A percentile compares a stretch with the other conserved stretches of the same genome.
Conservation (phyloP, 2,797 vertebrate genomes). For the Coregonus ussuriensis region DNA sequence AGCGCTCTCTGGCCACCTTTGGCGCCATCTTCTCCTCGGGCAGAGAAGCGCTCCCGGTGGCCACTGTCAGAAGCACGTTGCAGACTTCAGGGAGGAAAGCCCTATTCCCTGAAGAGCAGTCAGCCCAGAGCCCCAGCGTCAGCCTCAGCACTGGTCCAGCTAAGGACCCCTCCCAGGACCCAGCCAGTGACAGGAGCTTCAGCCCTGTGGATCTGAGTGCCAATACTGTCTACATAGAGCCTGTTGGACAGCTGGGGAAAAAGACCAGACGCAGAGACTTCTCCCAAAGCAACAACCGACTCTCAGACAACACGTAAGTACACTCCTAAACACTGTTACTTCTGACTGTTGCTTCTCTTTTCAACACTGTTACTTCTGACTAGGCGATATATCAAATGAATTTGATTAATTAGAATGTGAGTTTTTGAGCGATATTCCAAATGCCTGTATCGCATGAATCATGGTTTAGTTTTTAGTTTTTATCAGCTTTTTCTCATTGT, state of each 20-base stretch:
- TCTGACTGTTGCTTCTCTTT: no score
- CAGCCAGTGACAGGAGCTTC: background rate
- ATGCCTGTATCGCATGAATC: no score
- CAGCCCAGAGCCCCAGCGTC: slow-evolving; percentile 12
- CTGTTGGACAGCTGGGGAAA: slow-evolving; percentile 11
- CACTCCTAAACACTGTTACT: background rate
- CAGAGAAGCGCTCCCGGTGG: background rate
- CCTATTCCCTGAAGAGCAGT: slow-evolving; percentile 37
- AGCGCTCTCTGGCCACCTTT: slow-evolving; percentile 49
- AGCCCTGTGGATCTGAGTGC: background rate
- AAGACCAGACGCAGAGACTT: background rate
- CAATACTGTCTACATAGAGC: slow-evolving; percentile 20
- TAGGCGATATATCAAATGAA: no score
- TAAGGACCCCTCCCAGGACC: slow-evolving; percentile 20
- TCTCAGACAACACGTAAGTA: slow-evolving; percentile 53
- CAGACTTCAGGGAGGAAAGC: slow-evolving; percentile 26
- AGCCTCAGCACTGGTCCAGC: slow-evolving; percentile 11
- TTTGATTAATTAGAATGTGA: no score
- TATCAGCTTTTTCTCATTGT: no score
- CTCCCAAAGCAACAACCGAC: slow-evolving; percentile 20
- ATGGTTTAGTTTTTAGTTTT: no score
- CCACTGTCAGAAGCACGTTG: background rate
- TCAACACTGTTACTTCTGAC: no score
- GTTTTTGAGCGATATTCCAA: no score
- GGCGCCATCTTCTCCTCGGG: slow-evolving; percentile 51